A percentile compares a stretch with the other conserved stretches of the same genome.
Conservation (phyloP, 1,140 invertebrate species). For the Rhizoglyphus robini region DNA sequence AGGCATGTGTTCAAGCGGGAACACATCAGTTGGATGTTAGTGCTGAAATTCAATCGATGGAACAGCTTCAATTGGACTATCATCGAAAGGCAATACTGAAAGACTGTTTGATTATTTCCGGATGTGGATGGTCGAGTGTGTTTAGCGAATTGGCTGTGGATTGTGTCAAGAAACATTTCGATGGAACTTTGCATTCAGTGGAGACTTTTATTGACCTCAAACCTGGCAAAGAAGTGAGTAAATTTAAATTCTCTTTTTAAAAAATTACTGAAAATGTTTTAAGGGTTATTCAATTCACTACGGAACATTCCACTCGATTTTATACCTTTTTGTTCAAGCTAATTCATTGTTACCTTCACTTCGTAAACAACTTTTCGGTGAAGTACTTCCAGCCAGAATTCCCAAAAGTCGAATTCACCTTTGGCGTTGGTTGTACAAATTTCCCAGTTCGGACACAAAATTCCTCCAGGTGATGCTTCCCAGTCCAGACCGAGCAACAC, state of each 20-base stretch:
- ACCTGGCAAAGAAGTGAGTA: constrained; percentile 13
- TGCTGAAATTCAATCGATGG: constrained; percentile 72
- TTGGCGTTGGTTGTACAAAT: too few relatives aligned
- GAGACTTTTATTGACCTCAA: constrained; percentile 20
- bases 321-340: constrained; percentile 52
- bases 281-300: constrained; percentile 41
- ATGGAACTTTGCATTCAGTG: constrained; percentile 18
- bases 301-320: constrained; percentile 65
- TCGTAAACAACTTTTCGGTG: constrained; percentile 11
- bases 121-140: constrained; percentile 57
- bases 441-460: background rate
- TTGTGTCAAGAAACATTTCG: constrained; percentile 22
- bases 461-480: constrained; percentile 46
- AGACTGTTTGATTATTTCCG: constrained; percentile 63
- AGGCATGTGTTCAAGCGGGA: constrained; percentile 62
- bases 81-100: constrained; percentile 57
- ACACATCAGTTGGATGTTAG: constrained; percentile 80
- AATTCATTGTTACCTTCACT: constrained; percentile 42
- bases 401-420: constrained; percentile 14
- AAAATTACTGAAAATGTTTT: background rate
- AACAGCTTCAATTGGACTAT: constrained; percentile 67
- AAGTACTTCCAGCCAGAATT: constrained; percentile 36
- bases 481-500: constrained; percentile 62
- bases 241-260: background rate
- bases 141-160: constrained; percentile 61